Conservation (phyloP, 2,797 vertebrate species). For the Lutjanus argentimaculatus region DNA sequence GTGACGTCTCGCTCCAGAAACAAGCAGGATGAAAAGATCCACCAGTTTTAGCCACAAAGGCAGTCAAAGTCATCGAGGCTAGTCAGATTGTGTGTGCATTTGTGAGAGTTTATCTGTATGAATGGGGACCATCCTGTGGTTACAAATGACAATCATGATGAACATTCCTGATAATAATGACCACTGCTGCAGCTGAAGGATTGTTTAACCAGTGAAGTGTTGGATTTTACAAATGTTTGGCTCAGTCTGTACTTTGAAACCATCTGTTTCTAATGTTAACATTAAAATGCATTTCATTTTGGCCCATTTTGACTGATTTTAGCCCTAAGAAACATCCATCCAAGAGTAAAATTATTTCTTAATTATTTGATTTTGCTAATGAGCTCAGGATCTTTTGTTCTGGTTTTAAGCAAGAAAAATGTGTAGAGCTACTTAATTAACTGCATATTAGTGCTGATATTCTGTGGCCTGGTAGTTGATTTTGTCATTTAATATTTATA, state of each 20-base stretch:
- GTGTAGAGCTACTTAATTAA: background rate
- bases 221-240: conserved; percentile 29
- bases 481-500: background rate
- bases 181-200: conserved; percentile 58
- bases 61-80: background rate
- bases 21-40: conserved; percentile 12
- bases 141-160: conserved; percentile 27
- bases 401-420: background rate
- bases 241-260: conserved; percentile 4
- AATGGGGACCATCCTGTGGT: conserved; percentile 31
- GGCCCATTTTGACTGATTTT: conserved; percentile 33
- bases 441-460: background rate
- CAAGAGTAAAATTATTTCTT: conserved; percentile 44
- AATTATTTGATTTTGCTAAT: background rate
- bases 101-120: conserved; percentile 11
- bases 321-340: conserved; percentile 25
- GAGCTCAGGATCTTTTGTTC: background rate
- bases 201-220: conserved; percentile 29
- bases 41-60: conserved; percentile 1
- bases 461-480: background rate
- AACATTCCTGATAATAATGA: conserved; percentile 43
- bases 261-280: conserved; percentile 48
- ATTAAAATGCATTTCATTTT: conserved; percentile 38
- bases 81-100: background rate
- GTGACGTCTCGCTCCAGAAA: conserved; percentile 9